A percentile compares a stretch with the other conserved stretches of the same genome.
Evolutionary conservation across 2,888 invertebrate genomes (phyloP).

Genomic region (Epinotia bilunana): DNA sequence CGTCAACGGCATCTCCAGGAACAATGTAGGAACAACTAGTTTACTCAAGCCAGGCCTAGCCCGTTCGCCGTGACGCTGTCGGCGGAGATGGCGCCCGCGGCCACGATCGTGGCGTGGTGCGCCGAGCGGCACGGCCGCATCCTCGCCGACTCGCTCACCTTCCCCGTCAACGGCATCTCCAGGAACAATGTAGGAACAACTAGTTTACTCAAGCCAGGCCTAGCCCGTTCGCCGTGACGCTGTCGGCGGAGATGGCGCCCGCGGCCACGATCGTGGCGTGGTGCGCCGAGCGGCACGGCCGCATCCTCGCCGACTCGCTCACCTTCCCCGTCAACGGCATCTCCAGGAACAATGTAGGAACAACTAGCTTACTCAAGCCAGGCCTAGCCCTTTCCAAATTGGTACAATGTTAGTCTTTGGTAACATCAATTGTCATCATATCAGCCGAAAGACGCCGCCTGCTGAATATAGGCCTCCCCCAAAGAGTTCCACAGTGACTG

Average conservation of each 20-base stretch:
- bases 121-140: conserved; percentile 93
- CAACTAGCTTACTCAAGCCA: conserved; percentile 18
- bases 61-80: conserved; percentile 34
- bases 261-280: conserved; percentile 95
- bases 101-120: conserved; percentile 95
- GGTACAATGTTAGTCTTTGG: too few relatives aligned
- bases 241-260: conserved; percentile 92
- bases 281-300: conserved; percentile 92
- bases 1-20: conserved; percentile 96
- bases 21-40: conserved; percentile 89
- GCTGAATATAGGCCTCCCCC: too few relatives aligned
- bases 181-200: conserved; percentile 94
- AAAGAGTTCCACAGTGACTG: too few relatives aligned
- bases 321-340: conserved; percentile 99
- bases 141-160: conserved; percentile 96
- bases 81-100: conserved; percentile 95
- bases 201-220: too few relatives aligned
- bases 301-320: conserved; percentile 95
- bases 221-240: conserved; percentile 86
- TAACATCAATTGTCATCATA: too few relatives aligned
- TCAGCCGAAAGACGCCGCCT: too few relatives aligned
- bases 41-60: too few relatives aligned
- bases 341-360: conserved; percentile 95
- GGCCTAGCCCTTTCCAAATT: too few relatives aligned
- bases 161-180: conserved; percentile 97